Conservation (phyloP, 2,797 vertebrate species). For the Pipistrellus nathusii region DNA sequence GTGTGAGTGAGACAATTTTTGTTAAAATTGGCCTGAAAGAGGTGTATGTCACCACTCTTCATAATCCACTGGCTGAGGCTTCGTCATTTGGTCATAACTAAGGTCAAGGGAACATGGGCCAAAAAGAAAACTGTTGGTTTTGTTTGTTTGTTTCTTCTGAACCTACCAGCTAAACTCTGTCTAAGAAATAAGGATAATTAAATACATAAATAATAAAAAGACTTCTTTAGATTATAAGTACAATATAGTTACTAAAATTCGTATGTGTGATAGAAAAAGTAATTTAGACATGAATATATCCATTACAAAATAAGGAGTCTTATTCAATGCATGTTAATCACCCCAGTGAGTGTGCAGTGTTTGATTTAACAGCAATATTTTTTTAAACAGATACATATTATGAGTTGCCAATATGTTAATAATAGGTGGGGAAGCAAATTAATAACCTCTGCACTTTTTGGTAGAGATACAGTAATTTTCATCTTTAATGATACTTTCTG, state of each 20-base stretch:
- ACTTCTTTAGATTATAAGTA: background rate
- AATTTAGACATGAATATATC: conserved; percentile 74
- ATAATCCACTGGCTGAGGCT: background rate
- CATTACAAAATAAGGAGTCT: conserved; percentile 75
- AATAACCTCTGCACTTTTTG: background rate
- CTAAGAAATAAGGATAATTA: background rate
- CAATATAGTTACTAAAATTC: background rate
- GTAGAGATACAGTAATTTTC: background rate
- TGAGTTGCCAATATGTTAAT: background rate
- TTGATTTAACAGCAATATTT: conserved; percentile 51
- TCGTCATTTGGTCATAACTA: background rate
- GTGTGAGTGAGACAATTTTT: background rate
- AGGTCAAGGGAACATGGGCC: background rate
- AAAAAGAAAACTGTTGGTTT: background rate
- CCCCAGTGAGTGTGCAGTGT: conserved; percentile 63
- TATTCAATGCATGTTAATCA: conserved; percentile 74
- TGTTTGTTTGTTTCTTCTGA: background rate
- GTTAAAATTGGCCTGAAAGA: background rate
- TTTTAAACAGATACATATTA: background rate
- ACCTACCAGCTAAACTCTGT: background rate
- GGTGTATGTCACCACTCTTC: background rate
- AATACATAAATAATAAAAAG: background rate
- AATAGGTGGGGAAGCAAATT: background rate
- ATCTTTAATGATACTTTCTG: background rate
- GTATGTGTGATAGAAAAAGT: conserved; percentile 63